Evolutionary conservation across 2,797 vertebrate genomes (phyloP).

Genomic region (Helarctos malayanus): DNA sequence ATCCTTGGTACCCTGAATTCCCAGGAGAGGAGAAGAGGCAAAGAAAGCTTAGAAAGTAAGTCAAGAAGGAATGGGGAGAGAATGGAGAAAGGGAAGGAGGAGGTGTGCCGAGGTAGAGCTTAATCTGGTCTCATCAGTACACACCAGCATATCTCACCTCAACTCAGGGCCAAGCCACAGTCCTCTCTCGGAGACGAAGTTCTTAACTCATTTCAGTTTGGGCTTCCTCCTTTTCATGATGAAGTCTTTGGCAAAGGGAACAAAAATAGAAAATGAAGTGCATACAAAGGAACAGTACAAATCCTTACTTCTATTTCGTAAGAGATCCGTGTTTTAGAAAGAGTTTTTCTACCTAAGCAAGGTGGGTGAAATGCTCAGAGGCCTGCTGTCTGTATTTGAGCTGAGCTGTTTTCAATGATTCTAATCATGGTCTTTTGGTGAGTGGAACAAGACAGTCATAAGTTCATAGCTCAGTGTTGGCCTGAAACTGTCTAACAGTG

Average conservation of each 20-base stretch:
- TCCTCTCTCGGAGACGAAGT: slow-evolving; percentile 33
- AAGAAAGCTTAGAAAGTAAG: background rate
- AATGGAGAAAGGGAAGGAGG: background rate
- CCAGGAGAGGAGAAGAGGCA: background rate
- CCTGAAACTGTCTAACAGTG: background rate
- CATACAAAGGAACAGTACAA: background rate
- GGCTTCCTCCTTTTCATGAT: slow-evolving; percentile 81
- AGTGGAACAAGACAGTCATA: background rate
- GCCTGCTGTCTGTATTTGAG: background rate
- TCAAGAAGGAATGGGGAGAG: background rate
- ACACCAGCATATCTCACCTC: background rate
- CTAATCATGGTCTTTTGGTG: background rate
- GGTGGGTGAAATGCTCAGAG: background rate
- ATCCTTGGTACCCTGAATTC: background rate
- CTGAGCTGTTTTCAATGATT: background rate
- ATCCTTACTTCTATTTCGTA: background rate
- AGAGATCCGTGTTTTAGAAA: background rate
- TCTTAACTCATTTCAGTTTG: slow-evolving; percentile 69
- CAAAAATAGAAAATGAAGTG: slow-evolving; percentile 46
- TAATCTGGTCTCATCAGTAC: accelerated
- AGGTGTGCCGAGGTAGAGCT: background rate
- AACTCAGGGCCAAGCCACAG: background rate
- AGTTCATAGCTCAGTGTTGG: background rate
- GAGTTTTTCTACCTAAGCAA: background rate
- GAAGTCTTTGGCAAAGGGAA: slow-evolving; percentile 64